These are phyloP conservation scores for Lycocorax pyrrhopterus DNA, from an alignment of 2,113 vertebrate species.

Conservation along the genomic window DNA sequence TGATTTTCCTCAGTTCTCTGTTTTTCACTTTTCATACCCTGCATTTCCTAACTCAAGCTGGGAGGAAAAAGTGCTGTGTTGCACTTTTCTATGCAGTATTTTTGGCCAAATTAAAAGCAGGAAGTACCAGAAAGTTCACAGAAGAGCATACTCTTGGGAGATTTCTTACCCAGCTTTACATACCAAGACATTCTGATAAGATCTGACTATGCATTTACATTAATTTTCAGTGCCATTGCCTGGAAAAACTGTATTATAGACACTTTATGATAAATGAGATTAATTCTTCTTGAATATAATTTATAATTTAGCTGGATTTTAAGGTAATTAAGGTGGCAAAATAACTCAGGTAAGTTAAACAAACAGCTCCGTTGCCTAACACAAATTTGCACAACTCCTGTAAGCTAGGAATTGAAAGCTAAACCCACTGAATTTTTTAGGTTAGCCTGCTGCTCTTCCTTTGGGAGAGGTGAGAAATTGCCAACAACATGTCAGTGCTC, in stretches of 20 bases:
- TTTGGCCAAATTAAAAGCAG: conserved; percentile 22
- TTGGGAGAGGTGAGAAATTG: neutral
- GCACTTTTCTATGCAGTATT: neutral
- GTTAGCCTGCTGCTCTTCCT: neutral
- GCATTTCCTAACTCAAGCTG: conserved; percentile 28
- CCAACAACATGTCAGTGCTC: neutral
- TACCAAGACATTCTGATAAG: neutral
- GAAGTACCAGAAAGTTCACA: conserved; percentile 40
- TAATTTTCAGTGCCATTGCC: neutral
- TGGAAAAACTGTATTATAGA: neutral
- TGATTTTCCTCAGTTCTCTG: neutral
- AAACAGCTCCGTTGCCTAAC: neutral
- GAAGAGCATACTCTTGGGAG: neutral
- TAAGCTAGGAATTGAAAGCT: neutral
- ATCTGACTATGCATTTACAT: neutral
- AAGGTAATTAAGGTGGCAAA: neutral
- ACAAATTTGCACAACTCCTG: neutral
- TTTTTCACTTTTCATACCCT: conserved; percentile 1
- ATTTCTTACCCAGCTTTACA: neutral
- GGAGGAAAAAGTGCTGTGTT: conserved; percentile 25
- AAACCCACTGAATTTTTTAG: neutral
- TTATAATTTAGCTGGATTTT: neutral
- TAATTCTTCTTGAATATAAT: neutral
- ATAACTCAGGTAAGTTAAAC: neutral
- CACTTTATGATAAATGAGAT: neutral